Conservation (phyloP, 2,797 vertebrate genomes). For the Lemur catta region DNA sequence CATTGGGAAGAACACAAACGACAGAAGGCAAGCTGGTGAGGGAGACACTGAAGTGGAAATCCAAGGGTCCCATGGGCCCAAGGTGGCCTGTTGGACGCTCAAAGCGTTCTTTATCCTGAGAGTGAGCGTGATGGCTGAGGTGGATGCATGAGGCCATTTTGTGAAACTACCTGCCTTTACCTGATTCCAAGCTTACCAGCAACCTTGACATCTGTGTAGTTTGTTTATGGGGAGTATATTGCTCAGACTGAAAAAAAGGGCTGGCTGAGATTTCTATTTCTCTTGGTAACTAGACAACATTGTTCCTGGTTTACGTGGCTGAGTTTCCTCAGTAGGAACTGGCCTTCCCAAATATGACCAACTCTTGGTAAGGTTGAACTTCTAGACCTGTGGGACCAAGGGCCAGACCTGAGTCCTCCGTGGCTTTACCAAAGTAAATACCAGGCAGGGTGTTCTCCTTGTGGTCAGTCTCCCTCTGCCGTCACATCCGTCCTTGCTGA, state of each 20-base stretch:
- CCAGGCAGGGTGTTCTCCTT: background rate
- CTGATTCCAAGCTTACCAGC: background rate
- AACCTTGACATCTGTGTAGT: background rate
- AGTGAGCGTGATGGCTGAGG: background rate
- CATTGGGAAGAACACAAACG: background rate
- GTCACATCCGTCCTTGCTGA: background rate
- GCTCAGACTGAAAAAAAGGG: background rate
- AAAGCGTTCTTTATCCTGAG: rapidly evolving
- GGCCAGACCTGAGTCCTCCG: background rate
- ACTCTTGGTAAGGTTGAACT: background rate
- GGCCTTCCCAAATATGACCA: background rate
- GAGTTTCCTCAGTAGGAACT: background rate
- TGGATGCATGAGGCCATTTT: rapidly evolving
- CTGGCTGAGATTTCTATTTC: background rate
- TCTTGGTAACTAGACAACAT: background rate
- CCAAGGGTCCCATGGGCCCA: too few species aligned
- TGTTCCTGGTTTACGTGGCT: background rate
- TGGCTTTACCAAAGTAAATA: background rate
- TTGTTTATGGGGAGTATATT: rapidly evolving
- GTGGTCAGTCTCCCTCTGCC: background rate
- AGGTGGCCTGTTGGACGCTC: background rate
- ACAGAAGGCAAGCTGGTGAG: background rate
- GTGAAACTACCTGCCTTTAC: background rate
- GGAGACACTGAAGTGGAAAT: rapidly evolving
- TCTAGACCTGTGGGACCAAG: background rate